Conservation (phyloP, 1,140 invertebrate genomes). For the Saxidomus purpurata region DNA sequence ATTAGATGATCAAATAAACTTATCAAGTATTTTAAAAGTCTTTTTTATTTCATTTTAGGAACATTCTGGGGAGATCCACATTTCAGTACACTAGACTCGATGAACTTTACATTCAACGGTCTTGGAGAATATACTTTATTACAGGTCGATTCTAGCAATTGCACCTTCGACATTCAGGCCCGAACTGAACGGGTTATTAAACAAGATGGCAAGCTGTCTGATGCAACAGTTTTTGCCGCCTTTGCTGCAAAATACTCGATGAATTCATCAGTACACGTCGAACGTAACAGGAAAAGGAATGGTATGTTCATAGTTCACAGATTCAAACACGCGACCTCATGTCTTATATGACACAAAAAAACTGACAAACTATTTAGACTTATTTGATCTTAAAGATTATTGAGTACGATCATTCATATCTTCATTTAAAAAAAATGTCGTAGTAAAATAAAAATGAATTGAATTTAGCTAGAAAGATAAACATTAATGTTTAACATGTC, state of each 20-base stretch:
- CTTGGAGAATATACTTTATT: constrained; percentile 96
- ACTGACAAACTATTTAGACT: not conserved
- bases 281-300: constrained; percentile 1
- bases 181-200: constrained; percentile 23
- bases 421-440: no score
- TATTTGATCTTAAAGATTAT: no score
- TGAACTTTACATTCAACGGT: constrained; percentile 97
- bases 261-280: constrained; percentile 27
- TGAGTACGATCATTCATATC: no score
- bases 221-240: constrained; percentile 41
- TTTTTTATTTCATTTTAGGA: not conserved
- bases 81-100: constrained; percentile 95
- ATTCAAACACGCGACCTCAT: not conserved
- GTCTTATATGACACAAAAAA: not conserved
- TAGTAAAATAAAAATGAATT: no score
- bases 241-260: constrained; percentile 23
- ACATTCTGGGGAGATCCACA: constrained; percentile 93
- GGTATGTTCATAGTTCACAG: not conserved
- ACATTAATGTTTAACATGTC: no score
- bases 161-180: constrained; percentile 29
- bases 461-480: no score
- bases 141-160: not conserved
- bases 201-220: constrained; percentile 45
- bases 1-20: no score
- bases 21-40: no score